Evolutionary conservation across 2,888 invertebrate genomes (phyloP).

Genomic region (Parnassius smintheus): DNA sequence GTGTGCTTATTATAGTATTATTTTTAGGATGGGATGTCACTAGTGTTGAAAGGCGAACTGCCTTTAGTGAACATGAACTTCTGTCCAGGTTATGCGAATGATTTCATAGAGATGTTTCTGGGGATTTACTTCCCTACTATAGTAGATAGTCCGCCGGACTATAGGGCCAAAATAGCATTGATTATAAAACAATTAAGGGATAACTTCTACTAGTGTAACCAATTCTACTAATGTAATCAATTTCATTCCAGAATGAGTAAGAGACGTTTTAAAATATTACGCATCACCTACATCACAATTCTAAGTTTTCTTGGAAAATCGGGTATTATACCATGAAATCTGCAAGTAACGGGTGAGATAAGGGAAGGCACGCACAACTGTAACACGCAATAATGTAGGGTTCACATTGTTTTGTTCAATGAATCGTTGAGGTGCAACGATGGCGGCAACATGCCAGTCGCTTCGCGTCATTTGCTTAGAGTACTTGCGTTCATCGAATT

Average conservation of each 20-base stretch:
- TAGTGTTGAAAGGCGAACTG: slow-evolving; percentile 54
- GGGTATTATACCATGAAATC: slow-evolving; percentile 42
- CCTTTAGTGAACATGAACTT: slow-evolving; percentile 74
- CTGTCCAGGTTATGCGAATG: slow-evolving; percentile 67
- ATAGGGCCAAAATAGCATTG: slow-evolving; percentile 52
- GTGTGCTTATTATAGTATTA: neutral
- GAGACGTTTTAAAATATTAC: slow-evolving; percentile 50
- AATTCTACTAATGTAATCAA: slow-evolving; percentile 4
- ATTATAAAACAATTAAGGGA: no score
- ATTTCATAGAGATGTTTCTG: slow-evolving; percentile 82
- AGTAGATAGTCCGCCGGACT: slow-evolving; percentile 79
- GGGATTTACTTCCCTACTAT: slow-evolving; percentile 84
- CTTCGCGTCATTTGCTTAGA: slow-evolving; percentile 52
- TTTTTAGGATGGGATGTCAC: slow-evolving; percentile 75
- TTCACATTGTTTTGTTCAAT: slow-evolving; percentile 42
- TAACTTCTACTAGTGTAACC: no score
- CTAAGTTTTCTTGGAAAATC: slow-evolving; percentile 42
- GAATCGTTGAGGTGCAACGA: slow-evolving; percentile 63
- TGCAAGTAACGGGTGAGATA: slow-evolving; percentile 33
- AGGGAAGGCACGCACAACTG: slow-evolving; percentile 39
- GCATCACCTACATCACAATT: slow-evolving; percentile 51
- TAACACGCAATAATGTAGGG: slow-evolving; percentile 36
- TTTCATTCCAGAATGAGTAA: slow-evolving; percentile 45
- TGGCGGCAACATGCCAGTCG: slow-evolving; percentile 55
- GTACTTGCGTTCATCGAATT: slow-evolving; percentile 50